Conservation (phyloP, 2,113 vertebrate genomes). For the Limnothrissa miodon region DNA sequence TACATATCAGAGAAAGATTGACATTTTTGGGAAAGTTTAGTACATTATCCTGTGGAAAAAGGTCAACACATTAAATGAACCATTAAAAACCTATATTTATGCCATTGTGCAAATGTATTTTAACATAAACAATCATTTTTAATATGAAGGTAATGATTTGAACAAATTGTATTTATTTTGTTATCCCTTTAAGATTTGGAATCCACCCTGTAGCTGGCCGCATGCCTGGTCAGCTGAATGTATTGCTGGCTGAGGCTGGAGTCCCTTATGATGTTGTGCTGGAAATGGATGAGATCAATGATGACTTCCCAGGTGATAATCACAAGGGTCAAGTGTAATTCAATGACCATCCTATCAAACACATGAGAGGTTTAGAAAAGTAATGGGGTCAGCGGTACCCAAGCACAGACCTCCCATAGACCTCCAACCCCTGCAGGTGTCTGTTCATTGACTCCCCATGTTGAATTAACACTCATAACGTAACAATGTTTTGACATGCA, state of each 20-base stretch:
- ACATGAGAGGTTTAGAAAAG: background rate
- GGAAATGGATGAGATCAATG: conserved; percentile 99
- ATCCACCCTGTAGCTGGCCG: conserved; percentile 96
- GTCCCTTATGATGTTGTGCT: conserved; percentile 96
- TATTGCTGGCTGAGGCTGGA: conserved; percentile 92
- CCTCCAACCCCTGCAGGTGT: background rate
- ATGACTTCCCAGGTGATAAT: conserved; percentile 85
- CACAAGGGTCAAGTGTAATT: background rate
- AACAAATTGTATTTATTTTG: background rate
- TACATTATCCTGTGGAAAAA: background rate
- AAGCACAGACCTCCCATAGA: background rate
- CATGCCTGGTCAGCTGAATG: conserved; percentile 96
- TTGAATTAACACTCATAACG: conserved; percentile 46
- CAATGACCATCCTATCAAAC: background rate
- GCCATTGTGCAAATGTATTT: background rate
- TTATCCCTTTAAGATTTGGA: conserved; percentile 79
- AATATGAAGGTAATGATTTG: background rate
- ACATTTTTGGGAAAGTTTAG: conserved; percentile 1
- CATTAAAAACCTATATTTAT: background rate
- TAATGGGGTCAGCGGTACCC: background rate
- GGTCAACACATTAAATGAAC: background rate
- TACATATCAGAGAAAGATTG: conserved; percentile 15
- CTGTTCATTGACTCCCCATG: background rate
- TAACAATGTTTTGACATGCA: conserved; percentile 57
- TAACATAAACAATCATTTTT: background rate